phyloP scores from a whole-genome alignment of 2,888 invertebrate species.

The Ochropleura plecta region DNA sequence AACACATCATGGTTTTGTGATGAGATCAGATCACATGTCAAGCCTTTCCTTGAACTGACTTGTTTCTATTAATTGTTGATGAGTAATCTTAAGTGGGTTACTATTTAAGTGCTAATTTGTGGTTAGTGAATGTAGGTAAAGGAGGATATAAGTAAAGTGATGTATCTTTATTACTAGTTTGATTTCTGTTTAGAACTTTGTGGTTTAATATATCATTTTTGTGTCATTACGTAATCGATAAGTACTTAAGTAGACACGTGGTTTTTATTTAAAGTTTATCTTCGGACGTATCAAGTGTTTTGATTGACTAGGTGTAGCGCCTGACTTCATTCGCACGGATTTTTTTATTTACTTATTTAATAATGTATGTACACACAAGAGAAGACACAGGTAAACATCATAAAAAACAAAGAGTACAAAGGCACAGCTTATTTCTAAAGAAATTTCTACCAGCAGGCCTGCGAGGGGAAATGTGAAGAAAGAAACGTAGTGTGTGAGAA shows the following conservation, averaged over 20 bases:
- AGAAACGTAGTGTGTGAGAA: no score
- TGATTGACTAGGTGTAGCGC: no score
- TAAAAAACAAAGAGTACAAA: no score
- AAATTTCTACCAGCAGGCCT: no score
- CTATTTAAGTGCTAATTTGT: conserved; percentile 23
- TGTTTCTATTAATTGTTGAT: conserved; percentile 36
- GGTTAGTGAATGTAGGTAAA: conserved; percentile 26
- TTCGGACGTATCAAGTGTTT: not conserved
- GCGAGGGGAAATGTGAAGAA: no score
- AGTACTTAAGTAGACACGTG: not conserved
- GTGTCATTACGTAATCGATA: no score
- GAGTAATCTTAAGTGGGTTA: conserved; percentile 39
- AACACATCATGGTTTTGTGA: conserved; percentile 23
- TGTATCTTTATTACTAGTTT: conserved; percentile 6
- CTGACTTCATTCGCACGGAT: no score
- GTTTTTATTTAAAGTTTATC: not conserved
- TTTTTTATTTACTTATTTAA: no score
- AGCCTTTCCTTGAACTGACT: conserved; percentile 42
- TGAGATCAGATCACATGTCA: conserved; percentile 38
- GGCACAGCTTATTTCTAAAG: no score
- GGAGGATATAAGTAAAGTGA: not conserved
- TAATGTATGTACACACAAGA: no score
- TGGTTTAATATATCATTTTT: conserved; percentile 6
- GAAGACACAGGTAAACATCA: no score
- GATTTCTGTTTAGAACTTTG: not conserved